These are phyloP conservation scores for Notamacropus eugenii DNA, from an alignment of 2,797 vertebrate species.

Conservation along the genomic window DNA sequence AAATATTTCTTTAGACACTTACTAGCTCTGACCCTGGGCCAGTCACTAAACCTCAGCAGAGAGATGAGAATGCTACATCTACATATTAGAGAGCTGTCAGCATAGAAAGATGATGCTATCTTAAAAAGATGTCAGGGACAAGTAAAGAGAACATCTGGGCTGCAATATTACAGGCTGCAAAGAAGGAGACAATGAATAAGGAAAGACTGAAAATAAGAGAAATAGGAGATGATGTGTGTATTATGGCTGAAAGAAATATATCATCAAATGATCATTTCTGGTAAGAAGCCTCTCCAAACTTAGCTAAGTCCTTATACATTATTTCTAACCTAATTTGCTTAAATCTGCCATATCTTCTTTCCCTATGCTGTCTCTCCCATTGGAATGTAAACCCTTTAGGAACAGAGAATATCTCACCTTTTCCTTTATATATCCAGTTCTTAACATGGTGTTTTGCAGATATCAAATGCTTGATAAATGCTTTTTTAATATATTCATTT, in stretches of 20 bases:
- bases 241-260: not conserved
- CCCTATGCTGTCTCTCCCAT: not conserved
- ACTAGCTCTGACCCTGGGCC: no score
- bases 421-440: not conserved
- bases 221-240: not conserved
- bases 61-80: no score
- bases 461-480: not conserved
- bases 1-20: not conserved
- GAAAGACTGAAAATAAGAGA: not conserved
- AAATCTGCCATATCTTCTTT: slow-evolving; percentile 70
- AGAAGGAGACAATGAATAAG: not conserved
- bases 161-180: not conserved
- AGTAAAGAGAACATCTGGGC: not conserved
- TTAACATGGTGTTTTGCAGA: not conserved
- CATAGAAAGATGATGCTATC: no score
- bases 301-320: slow-evolving; percentile 28
- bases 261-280: not conserved
- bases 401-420: not conserved
- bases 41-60: no score
- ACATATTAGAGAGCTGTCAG: no score
- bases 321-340: slow-evolving; percentile 79
- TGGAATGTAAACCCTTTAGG: not conserved
- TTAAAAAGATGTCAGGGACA: not conserved
- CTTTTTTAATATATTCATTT: not conserved
- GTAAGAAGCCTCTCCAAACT: not conserved